Base-by-base conservation (phyloP, 2,888 invertebrate species). In the Taphrorychus bicolor region DNA sequence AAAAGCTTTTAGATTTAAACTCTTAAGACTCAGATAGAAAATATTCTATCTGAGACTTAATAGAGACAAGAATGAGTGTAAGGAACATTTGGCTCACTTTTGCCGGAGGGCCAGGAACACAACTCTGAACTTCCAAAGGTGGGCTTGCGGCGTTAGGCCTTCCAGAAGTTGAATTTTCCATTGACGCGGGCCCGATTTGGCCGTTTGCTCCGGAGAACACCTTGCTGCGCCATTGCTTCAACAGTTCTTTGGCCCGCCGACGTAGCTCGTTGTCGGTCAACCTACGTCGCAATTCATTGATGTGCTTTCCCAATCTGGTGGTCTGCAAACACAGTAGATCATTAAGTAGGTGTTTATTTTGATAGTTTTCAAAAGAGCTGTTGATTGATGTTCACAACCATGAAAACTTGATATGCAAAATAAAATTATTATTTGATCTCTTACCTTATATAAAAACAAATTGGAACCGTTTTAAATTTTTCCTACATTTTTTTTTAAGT, bases 251-350 rank as follows among this genome's bases (percentile, higher is more conserved):
- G 65, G 95, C 94, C 73, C 97, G 88, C 78, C 92, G 91, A 59
- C 96, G 95, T 81, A 97, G 85, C 69, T 87, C 87, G 74, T 94
- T 93, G 82, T 95, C 92, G 66, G 86, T 87, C 45, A 95, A 94
- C 83, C 93, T 93, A 68, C 94, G 87, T 62, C 97, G 88, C 58
- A 97, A 85, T 82, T 95, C 95, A 82, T 97, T 97, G 82, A 97
- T 92, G 81, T 93, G 91, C 83, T 92, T 94, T 42, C 96, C 97
- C 81, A 98, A 85, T 88, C 97, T 87, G 87, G 97, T 97, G 89
- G 92, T 90, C 95, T 95, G 69, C 21, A 72, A 57, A 2, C 14
- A 5, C 7, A 32, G 9, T n/a, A n/a, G n/a, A n/a, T n/a, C n/a
- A 54, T n/a, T 14, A 54, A 9, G 5, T 21, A 23, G 32, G 32